Evolutionary conservation across 2,797 vertebrate species (phyloP).

Genomic region (Myotis daubentonii): DNA sequence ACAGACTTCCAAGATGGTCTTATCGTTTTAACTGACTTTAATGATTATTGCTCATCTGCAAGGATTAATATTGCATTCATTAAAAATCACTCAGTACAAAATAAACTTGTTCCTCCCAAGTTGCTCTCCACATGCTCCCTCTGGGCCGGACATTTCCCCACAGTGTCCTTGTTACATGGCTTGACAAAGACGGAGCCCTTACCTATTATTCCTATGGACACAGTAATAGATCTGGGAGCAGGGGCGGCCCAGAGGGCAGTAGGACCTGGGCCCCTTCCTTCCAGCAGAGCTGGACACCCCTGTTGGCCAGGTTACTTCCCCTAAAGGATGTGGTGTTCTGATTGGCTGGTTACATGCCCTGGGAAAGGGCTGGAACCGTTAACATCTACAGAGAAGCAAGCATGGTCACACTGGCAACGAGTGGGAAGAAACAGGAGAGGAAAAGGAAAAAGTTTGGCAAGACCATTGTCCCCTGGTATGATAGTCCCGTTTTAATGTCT

Average conservation of each 20-base stretch:
- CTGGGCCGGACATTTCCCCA: constrained; percentile 68
- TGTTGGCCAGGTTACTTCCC: constrained; percentile 61
- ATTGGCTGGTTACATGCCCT: constrained; percentile 70
- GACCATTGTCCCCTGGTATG: constrained; percentile 59
- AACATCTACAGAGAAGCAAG: constrained; percentile 73
- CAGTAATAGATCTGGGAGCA: constrained; percentile 57
- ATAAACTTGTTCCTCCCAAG: constrained; percentile 86
- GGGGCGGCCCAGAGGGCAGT: constrained; percentile 55
- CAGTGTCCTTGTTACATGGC: constrained; percentile 80
- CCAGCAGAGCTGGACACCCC: constrained; percentile 17
- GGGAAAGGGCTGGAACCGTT: constrained; percentile 52
- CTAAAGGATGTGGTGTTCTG: constrained; percentile 64
- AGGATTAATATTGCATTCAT: constrained; percentile 90
- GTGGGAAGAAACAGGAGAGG: constrained; percentile 30
- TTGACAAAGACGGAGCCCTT: constrained; percentile 84
- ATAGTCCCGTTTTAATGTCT: constrained; percentile 54
- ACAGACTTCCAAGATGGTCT: constrained; percentile 71
- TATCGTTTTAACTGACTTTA: constrained; percentile 87
- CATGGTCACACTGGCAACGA: constrained; percentile 62
- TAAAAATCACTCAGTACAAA: constrained; percentile 91
- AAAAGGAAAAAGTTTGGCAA: constrained; percentile 71
- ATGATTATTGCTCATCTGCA: constrained; percentile 90
- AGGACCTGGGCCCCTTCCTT: constrained; percentile 37
- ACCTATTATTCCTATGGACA: constrained; percentile 72
- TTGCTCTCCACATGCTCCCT: constrained; percentile 79